These are phyloP conservation scores for Cotesia congregata DNA, from an alignment of 2,888 invertebrate species.

Conservation along the genomic window DNA sequence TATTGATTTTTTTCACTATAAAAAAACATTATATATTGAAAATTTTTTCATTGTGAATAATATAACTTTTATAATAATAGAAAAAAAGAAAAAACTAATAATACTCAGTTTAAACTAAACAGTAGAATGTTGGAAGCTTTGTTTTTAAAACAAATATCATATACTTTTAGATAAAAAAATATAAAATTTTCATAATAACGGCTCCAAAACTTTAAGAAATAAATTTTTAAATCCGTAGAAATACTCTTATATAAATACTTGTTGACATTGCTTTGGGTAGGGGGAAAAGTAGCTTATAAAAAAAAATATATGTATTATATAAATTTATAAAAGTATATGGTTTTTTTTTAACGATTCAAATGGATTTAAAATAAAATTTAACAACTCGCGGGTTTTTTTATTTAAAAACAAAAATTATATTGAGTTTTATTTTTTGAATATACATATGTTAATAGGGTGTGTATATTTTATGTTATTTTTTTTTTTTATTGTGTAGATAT, in stretches of 20 bases:
- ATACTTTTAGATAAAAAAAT: not conserved
- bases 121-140: too few relatives aligned
- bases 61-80: too few relatives aligned
- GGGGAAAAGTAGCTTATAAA: constrained; percentile 7
- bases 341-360: not conserved
- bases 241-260: not conserved
- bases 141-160: too few relatives aligned
- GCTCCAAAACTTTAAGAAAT: not conserved
- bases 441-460: not conserved
- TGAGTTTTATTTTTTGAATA: constrained; percentile 10
- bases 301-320: not conserved
- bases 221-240: constrained; percentile 4
- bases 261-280: not conserved
- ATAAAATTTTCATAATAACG: not conserved
- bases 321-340: not conserved
- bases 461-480: constrained; percentile 9
- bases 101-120: too few relatives aligned
- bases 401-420: constrained; percentile 2
- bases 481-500: not conserved
- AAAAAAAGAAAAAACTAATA: too few relatives aligned
- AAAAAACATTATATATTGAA: too few relatives aligned
- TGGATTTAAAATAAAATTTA: not conserved
- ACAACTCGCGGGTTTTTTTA: not conserved
- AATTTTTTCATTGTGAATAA: too few relatives aligned
- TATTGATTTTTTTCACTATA: not conserved